Evolutionary conservation across 2,888 invertebrate species (phyloP).

Genomic region (Steromphala cineraria): DNA sequence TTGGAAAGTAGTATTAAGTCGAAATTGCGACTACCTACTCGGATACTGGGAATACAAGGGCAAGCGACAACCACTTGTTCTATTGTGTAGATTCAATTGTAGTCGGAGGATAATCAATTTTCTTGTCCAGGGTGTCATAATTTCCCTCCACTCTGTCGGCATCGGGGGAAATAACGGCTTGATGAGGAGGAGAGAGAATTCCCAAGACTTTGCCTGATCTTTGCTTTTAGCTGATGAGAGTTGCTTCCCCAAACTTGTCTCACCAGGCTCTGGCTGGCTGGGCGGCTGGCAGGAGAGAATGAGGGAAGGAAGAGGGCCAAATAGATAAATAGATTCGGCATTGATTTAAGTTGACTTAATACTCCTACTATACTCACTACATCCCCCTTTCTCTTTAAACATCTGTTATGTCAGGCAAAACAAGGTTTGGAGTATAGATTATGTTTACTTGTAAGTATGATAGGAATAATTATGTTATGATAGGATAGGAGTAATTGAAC

Average conservation of each 20-base stretch:
- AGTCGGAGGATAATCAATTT: constrained; percentile 33
- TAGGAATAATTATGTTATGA: too few species aligned
- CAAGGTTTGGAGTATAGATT: too few species aligned
- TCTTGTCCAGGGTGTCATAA: constrained; percentile 29
- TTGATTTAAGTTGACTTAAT: constrained; percentile 17
- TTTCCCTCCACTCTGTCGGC: constrained; percentile 20
- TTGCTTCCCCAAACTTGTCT: constrained; percentile 8
- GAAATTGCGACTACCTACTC: background rate
- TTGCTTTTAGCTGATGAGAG: constrained; percentile 39
- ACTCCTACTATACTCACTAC: too few species aligned
- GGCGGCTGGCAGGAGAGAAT: background rate
- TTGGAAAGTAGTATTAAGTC: background rate
- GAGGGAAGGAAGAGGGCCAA: background rate
- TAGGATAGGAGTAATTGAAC: too few species aligned
- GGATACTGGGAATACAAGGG: background rate
- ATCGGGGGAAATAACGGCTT: constrained; percentile 35
- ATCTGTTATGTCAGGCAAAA: too few species aligned
- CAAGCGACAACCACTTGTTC: background rate
- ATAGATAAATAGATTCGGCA: constrained; percentile 11
- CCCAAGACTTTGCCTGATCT: constrained; percentile 24
- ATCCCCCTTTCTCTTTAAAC: too few species aligned
- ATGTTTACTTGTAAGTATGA: too few species aligned
- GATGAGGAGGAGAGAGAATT: constrained; percentile 29
- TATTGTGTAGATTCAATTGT: constrained; percentile 29
- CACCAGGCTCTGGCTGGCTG: background rate